Base-by-base conservation (phyloP, 2,113 vertebrate species). In the Notarius lentiginosus region DNA sequence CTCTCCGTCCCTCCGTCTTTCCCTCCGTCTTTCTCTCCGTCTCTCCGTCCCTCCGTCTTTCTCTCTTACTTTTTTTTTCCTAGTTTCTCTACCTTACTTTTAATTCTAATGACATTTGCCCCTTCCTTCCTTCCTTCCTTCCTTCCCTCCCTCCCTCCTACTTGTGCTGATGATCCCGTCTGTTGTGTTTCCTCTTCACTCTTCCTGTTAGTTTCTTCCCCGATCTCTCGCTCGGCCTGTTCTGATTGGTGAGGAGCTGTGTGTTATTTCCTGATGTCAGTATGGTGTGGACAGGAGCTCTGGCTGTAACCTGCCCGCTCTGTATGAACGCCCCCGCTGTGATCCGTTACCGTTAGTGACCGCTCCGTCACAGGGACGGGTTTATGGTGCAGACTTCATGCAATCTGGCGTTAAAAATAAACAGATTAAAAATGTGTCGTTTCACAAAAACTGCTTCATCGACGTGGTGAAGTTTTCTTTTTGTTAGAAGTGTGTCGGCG, bases 11-110 rank as follows among this genome's bases (percentile, higher is more conserved):
- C 41, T 41, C 41, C 4, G 41, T 41, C 10, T 2, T 0, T 27
- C 2, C 0, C 24, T 11, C 30, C 2, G 0, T 11, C 9, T 1
- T 27, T 12, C 4, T 34, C n/a, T 66, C 2, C 1, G 7, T 66
- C 65, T 27, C 65, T 66, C 24, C 2, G 4, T 66, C 65, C 15
- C 65, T 66, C 65, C 27, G 24, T 66, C 60, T 27, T 10, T 11
- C 11, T 6, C 27, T 66, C 24, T 27, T 24, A 27, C 24, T n/a
- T n/a, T n/a, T n/a, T 66, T 9, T 66, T 24, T n/a, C 9, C 10
- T 5, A 6, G 60, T 22, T 22, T 22, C 9, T 22, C 4, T 5
- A 3, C n/a, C 10, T 12, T 11, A 7, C 7, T 11, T 7, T 2
- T 27, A 1, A 5, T 27, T 9, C 10, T 8, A 27, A 9, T 27